phyloP scores from a whole-genome alignment of 92 coral and sea anemone genomes.

The Pocillopora grandis region DNA sequence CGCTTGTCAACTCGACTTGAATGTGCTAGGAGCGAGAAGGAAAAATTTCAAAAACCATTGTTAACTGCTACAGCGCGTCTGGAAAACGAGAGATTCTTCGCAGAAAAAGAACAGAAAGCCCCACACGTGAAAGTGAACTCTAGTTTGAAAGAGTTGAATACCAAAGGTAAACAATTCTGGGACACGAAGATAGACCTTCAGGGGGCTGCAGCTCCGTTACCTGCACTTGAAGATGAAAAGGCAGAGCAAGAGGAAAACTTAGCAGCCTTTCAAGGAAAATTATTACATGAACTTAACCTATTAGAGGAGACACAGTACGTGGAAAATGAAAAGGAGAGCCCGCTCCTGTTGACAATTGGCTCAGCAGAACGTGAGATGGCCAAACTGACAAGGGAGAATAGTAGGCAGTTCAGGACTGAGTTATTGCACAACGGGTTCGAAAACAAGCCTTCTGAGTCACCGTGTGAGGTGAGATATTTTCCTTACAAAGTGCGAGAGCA shows the following conservation, averaged over 20 bases:
- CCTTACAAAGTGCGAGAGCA: neutral
- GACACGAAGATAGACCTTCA: slow-evolving; percentile 4
- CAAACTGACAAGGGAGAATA: slow-evolving; percentile 3
- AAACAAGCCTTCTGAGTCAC: neutral
- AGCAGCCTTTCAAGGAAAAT: neutral
- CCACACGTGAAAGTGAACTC: neutral
- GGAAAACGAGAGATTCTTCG: slow-evolving; percentile 1
- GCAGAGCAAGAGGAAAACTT: neutral
- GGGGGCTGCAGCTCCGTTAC: slow-evolving; percentile 1
- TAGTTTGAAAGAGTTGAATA: neutral
- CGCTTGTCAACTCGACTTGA: slow-evolving; percentile 3
- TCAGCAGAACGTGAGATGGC: neutral
- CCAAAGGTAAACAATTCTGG: neutral
- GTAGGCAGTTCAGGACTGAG: neutral
- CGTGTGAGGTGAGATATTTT: neutral
- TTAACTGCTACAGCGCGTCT: neutral
- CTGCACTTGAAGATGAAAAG: neutral
- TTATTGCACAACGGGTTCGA: neutral
- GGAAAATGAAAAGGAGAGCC: neutral
- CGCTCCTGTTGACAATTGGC: neutral
- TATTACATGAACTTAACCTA: neutral
- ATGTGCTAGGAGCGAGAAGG: slow-evolving; percentile 9
- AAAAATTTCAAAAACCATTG: neutral
- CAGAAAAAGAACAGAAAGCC: slow-evolving; percentile 2
- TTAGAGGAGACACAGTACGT: neutral